Conservation (phyloP, 2,797 vertebrate genomes). For the Amphiprion clarkii region DNA sequence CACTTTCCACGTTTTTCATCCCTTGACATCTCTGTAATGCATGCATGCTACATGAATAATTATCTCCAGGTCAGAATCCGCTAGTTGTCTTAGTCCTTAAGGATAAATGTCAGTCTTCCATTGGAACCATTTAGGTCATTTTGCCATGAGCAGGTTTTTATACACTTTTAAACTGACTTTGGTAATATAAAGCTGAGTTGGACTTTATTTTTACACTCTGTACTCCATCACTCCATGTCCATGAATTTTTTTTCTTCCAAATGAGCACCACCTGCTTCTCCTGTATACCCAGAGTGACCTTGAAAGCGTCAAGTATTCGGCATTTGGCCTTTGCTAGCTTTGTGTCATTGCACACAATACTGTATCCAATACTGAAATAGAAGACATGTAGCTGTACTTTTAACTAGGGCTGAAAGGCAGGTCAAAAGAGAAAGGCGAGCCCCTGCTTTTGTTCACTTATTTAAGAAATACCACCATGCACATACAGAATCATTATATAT, state of each 20-base stretch:
- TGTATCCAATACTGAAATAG: neutral
- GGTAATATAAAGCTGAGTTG: neutral
- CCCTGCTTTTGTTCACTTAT: neutral
- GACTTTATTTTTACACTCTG: slow-evolving; percentile 12
- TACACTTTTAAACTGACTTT: neutral
- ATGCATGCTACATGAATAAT: slow-evolving; percentile 17
- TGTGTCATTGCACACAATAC: neutral
- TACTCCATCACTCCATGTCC: neutral
- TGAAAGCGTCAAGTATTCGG: slow-evolving; percentile 17
- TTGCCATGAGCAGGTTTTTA: neutral
- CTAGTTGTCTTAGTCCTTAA: slow-evolving; percentile 7
- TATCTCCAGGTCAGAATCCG: neutral
- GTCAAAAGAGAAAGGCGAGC: neutral
- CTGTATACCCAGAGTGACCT: slow-evolving; percentile 10
- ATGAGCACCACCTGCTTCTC: slow-evolving; percentile 3
- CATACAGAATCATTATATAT: neutral
- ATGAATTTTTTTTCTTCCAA: slow-evolving; percentile 6
- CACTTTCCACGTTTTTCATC: neutral
- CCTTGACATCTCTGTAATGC: neutral
- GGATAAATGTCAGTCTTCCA: neutral
- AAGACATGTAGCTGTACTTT: neutral
- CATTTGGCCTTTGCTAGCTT: neutral
- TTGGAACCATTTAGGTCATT: neutral
- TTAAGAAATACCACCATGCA: neutral
- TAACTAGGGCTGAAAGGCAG: neutral